A percentile compares a stretch with the other conserved stretches of the same genome.
These are phyloP conservation scores for Bovichtus variegatus DNA, from an alignment of 2,797 vertebrate genomes.

Conservation along the genomic window DNA sequence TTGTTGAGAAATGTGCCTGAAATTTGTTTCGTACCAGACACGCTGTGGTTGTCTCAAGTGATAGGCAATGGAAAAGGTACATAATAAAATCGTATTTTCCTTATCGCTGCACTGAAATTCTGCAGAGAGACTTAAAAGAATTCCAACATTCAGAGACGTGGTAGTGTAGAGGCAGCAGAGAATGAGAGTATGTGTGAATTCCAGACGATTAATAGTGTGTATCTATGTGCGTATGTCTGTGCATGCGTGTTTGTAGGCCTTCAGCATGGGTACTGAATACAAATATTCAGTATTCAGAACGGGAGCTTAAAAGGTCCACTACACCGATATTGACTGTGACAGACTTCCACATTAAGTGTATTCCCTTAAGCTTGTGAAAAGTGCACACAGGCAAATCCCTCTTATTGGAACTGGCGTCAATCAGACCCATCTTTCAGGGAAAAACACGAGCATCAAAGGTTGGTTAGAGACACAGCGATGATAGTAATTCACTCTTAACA, in stretches of 20 bases:
- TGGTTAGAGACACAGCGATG: constrained; percentile 52
- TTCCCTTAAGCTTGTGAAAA: constrained; percentile 45
- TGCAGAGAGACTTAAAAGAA: constrained; percentile 27
- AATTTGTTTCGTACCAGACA: constrained; percentile 35
- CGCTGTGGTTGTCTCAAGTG: constrained; percentile 13
- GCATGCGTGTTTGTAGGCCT: neutral
- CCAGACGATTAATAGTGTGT: neutral
- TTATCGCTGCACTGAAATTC: constrained; percentile 32
- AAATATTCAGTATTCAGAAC: constrained; percentile 44
- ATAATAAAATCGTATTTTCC: constrained; percentile 47
- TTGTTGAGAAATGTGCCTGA: constrained; percentile 30
- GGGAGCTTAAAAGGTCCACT: constrained; percentile 36
- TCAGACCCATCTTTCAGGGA: constrained; percentile 50
- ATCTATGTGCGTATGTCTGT: neutral
- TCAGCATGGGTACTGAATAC: constrained; percentile 30
- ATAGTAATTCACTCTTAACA: constrained; percentile 66
- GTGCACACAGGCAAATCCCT: constrained; percentile 48
- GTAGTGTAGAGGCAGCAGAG: neutral
- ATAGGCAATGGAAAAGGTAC: constrained; percentile 20
- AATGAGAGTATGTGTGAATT: constrained; percentile 20
- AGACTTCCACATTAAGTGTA: constrained; percentile 36
- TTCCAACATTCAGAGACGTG: constrained; percentile 30
- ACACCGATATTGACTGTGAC: constrained; percentile 43
- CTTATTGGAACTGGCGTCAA: constrained; percentile 54
- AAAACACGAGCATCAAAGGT: constrained; percentile 39